A percentile compares a stretch with the other conserved stretches of the same genome.
phyloP scores from a whole-genome alignment of 2,888 invertebrate genomes.

The Caprella mutica region DNA sequence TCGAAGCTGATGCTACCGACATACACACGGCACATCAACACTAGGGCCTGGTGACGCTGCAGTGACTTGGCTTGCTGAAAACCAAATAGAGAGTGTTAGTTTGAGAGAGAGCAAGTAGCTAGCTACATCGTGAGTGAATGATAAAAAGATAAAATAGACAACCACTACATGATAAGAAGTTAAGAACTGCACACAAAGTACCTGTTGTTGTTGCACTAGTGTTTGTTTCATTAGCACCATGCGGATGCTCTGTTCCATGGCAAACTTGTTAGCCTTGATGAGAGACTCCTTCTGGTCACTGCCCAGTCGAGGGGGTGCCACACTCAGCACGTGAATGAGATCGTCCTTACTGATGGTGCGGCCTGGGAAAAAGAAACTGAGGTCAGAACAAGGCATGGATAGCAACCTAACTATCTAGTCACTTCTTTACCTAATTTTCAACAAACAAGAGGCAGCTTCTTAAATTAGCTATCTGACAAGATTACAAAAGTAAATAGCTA shows the following conservation, averaged over 20 bases:
- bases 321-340: slow-evolving; percentile 71
- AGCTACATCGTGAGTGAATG: too few relatives aligned
- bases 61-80: slow-evolving; percentile 63
- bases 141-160: too few relatives aligned
- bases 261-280: slow-evolving; percentile 93
- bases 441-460: too few relatives aligned
- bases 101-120: background rate
- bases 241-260: slow-evolving; percentile 99
- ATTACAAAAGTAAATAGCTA: too few relatives aligned
- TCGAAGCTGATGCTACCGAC: slow-evolving; percentile 99
- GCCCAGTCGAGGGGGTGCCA: slow-evolving; percentile 72
- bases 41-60: slow-evolving; percentile 68
- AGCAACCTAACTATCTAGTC: too few relatives aligned
- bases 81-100: background rate
- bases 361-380: slow-evolving; percentile 44
- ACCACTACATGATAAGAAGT: background rate
- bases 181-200: slow-evolving; percentile 64
- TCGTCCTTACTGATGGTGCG: slow-evolving; percentile 76
- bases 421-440: too few relatives aligned
- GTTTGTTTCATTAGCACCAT: slow-evolving; percentile 99
- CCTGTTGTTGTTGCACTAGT: slow-evolving; percentile 92
- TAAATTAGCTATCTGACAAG: too few relatives aligned
- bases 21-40: slow-evolving; percentile 86
- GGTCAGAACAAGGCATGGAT: background rate
- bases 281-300: slow-evolving; percentile 83